Evolutionary conservation across 2,888 invertebrate genomes (phyloP).

Genomic region (Drosophila colorata): DNA sequence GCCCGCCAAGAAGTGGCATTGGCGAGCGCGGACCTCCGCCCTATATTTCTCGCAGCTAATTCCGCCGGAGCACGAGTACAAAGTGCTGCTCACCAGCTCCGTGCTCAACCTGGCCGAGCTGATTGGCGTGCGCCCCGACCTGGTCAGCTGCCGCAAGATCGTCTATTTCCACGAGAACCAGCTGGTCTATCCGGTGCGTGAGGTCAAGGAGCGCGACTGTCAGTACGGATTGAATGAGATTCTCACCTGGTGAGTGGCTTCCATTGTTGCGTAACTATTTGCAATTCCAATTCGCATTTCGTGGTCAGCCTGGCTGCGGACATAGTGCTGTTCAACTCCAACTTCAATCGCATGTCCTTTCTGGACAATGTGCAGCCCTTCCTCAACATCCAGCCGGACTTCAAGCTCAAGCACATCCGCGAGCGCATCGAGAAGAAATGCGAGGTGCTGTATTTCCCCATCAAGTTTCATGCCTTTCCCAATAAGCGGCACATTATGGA

Average conservation of each 20-base stretch:
- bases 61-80: slow-evolving; percentile 86
- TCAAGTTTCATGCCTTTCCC: slow-evolving; percentile 86
- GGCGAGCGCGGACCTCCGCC: slow-evolving; percentile 90
- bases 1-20: slow-evolving; percentile 91
- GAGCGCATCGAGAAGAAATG: slow-evolving; percentile 87
- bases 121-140: slow-evolving; percentile 88
- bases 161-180: slow-evolving; percentile 93
- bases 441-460: slow-evolving; percentile 88
- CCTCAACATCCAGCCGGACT: slow-evolving; percentile 89
- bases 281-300: neutral
- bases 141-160: slow-evolving; percentile 87
- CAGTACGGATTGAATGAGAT: slow-evolving; percentile 92
- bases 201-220: slow-evolving; percentile 89
- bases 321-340: slow-evolving; percentile 89
- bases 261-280: neutral
- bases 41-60: slow-evolving; percentile 88
- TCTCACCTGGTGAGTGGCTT: slow-evolving; percentile 87
- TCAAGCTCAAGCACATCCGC: slow-evolving; percentile 87
- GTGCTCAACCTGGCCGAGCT: slow-evolving; percentile 90
- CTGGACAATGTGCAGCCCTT: slow-evolving; percentile 87
- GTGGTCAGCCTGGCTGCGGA: slow-evolving; percentile 88
- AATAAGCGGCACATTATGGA: slow-evolving; percentile 77
- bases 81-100: slow-evolving; percentile 89
- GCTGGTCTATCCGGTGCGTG: slow-evolving; percentile 89
- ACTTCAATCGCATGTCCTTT: slow-evolving; percentile 89